These are phyloP conservation scores for Patella vulgata DNA, from an alignment of 1,140 invertebrate genomes.

Conservation along the genomic window DNA sequence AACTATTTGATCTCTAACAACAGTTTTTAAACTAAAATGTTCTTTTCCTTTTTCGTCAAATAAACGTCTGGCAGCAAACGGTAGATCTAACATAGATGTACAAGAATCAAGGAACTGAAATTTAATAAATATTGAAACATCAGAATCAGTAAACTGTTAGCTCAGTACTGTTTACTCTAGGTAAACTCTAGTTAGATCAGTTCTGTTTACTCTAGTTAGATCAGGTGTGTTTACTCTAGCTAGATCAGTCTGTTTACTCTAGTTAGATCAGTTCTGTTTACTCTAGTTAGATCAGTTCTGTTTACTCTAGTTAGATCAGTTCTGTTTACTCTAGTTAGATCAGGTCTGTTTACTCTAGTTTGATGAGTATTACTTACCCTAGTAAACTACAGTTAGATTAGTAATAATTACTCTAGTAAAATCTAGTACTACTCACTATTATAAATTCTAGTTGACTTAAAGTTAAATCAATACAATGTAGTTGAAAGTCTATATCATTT, in stretches of 20 bases:
- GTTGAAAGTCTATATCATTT: conserved; percentile 43
- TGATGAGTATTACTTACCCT: too few species aligned
- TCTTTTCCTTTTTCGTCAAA: conserved; percentile 64
- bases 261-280: too few species aligned
- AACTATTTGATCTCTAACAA: conserved; percentile 60
- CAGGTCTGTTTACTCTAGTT: too few species aligned
- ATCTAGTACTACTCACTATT: too few species aligned
- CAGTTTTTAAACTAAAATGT: conserved; percentile 53
- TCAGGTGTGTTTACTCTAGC: too few species aligned
- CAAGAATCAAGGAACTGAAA: conserved; percentile 64
- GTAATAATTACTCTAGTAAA: too few species aligned
- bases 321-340: too few species aligned
- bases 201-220: too few species aligned
- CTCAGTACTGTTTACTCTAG: background rate
- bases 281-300: too few species aligned
- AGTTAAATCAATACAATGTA: conserved; percentile 52
- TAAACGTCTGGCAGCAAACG: conserved; percentile 63
- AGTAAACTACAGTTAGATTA: too few species aligned
- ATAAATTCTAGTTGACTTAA: conserved; percentile 53
- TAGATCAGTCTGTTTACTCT: too few species aligned
- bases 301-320: too few species aligned
- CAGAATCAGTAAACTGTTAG: background rate
- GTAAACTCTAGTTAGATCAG: background rate
- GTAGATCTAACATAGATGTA: conserved; percentile 58
- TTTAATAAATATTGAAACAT: conserved; percentile 3